These are phyloP conservation scores for Conger conger DNA, from an alignment of 2,113 vertebrate species.

Conservation along the genomic window DNA sequence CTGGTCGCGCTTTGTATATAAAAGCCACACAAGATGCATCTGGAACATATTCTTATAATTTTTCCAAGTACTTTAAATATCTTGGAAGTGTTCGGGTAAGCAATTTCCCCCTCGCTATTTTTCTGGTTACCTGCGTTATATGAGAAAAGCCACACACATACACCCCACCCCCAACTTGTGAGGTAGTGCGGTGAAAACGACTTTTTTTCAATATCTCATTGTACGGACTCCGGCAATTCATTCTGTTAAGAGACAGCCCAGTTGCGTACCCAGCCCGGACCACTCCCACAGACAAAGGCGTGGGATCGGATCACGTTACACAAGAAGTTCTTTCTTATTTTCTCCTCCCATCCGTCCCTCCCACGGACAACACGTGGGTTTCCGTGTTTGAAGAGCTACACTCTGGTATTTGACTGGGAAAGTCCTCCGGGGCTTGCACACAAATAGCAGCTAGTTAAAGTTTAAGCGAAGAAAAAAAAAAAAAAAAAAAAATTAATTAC, in stretches of 20 bases:
- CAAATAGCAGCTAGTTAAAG: not conserved
- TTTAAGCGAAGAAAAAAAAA: not conserved
- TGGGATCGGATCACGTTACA: slow-evolving; percentile 68
- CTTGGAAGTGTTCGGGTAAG: not conserved
- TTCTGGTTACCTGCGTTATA: slow-evolving; percentile 11
- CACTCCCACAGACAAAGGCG: slow-evolving; percentile 61
- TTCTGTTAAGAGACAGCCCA: slow-evolving; percentile 60
- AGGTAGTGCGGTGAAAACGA: slow-evolving; percentile 67
- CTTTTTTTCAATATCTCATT: slow-evolving; percentile 69
- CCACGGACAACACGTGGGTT: slow-evolving; percentile 42
- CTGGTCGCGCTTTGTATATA: not conserved
- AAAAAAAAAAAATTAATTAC: not conserved
- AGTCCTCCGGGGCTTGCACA: not conserved
- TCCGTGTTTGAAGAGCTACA: slow-evolving; percentile 5
- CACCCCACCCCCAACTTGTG: slow-evolving; percentile 45
- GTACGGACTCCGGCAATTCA: slow-evolving; percentile 62
- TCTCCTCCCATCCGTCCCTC: slow-evolving; percentile 34
- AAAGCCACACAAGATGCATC: not conserved
- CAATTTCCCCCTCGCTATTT: slow-evolving; percentile 24
- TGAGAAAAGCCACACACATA: slow-evolving; percentile 35
- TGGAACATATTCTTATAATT: not conserved
- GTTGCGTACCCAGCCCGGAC: slow-evolving; percentile 48
- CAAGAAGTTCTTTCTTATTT: slow-evolving; percentile 43
- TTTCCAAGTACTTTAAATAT: not conserved
- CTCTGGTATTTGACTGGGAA: slow-evolving; percentile 16